Evolutionary conservation across 2,888 invertebrate genomes (phyloP).

Genomic region (Plebejus melissa): DNA sequence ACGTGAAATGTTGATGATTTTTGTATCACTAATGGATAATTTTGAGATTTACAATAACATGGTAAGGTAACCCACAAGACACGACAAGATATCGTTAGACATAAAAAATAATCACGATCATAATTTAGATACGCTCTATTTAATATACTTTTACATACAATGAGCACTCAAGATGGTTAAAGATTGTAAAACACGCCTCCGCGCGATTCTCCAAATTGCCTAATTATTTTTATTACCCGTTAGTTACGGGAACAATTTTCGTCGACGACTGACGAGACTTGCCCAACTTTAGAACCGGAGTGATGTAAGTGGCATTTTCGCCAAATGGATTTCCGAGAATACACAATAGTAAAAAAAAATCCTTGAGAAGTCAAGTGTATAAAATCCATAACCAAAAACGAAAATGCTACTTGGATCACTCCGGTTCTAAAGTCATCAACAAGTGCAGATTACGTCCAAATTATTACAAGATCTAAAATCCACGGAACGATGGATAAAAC

Average conservation of each 20-base stretch:
- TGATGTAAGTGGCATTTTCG: background rate
- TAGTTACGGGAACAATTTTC: constrained; percentile 51
- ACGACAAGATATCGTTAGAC: background rate
- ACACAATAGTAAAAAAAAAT: background rate
- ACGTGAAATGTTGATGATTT: background rate
- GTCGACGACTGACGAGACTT: constrained; percentile 52
- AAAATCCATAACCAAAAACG: too few relatives aligned
- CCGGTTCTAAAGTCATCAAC: background rate
- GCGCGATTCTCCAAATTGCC: constrained; percentile 65
- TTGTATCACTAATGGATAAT: background rate
- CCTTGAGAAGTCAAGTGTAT: background rate
- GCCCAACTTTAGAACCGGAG: background rate
- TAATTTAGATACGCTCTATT: constrained; percentile 37
- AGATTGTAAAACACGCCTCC: constrained; percentile 58
- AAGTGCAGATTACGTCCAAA: background rate
- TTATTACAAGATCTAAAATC: background rate
- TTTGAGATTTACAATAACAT: background rate
- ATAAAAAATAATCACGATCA: constrained; percentile 21
- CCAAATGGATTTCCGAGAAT: background rate
- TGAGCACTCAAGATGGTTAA: constrained; percentile 48
- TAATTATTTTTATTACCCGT: constrained; percentile 76
- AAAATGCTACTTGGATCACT: too few relatives aligned
- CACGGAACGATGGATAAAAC: background rate
- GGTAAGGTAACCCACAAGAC: background rate
- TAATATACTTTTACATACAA: constrained; percentile 45